phyloP scores from a whole-genome alignment of 2,888 invertebrate genomes.

The Nemotelus pantherinus region DNA sequence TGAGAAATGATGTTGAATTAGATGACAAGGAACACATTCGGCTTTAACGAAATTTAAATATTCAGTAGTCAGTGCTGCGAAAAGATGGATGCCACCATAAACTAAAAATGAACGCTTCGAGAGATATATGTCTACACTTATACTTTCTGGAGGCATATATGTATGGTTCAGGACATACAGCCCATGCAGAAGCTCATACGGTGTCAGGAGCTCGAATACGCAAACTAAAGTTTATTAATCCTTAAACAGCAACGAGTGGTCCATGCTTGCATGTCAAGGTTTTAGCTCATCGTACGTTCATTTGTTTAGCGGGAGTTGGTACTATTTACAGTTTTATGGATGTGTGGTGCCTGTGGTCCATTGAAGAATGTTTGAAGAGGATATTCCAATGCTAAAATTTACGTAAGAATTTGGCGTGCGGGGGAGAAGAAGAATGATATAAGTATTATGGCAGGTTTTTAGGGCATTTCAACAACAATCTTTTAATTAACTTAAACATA shows the following conservation, averaged over 20 bases:
- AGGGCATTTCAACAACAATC: no score
- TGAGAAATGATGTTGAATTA: conserved; percentile 42
- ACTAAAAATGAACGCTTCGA: conserved; percentile 45
- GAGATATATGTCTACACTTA: conserved; percentile 32
- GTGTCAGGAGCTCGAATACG: neutral
- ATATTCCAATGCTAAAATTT: neutral
- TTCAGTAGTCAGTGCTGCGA: conserved; percentile 34
- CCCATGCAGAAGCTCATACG: neutral
- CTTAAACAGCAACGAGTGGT: conserved; percentile 17
- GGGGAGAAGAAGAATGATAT: no score
- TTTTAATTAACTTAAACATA: no score
- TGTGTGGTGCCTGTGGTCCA: no score
- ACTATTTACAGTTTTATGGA: no score
- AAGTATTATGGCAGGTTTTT: no score
- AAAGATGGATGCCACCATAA: conserved; percentile 44
- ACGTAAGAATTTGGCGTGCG: no score
- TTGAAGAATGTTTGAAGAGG: neutral
- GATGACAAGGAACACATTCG: conserved; percentile 44
- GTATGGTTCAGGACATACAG: neutral
- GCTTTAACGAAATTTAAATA: conserved; percentile 47
- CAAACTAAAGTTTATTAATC: conserved; percentile 32
- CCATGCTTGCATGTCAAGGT: neutral
- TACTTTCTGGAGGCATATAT: neutral
- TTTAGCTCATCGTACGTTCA: neutral
- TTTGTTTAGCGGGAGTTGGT: no score